These are phyloP conservation scores for Ectobius pallidus DNA, from an alignment of 2,888 invertebrate genomes.

Conservation along the genomic window DNA sequence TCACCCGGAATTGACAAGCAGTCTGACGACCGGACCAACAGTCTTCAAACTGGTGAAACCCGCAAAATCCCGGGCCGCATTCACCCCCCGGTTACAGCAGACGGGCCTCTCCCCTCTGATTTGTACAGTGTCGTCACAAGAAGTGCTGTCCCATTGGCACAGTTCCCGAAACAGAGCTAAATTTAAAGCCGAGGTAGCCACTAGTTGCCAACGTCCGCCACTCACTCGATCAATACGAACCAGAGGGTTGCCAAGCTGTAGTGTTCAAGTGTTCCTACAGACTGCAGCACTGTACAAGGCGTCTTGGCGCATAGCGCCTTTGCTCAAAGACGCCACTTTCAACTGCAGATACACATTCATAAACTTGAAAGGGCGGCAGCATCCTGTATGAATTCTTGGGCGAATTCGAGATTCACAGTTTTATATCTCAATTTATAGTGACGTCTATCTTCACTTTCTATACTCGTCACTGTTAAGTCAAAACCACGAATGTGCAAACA, in stretches of 20 bases:
- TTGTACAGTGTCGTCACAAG: conserved; percentile 3
- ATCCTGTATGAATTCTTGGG: too few relatives aligned
- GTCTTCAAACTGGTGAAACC: conserved; percentile 29
- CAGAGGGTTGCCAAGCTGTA: neutral
- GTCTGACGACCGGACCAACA: conserved; percentile 21
- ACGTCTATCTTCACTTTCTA: too few relatives aligned
- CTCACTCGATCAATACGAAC: conserved; percentile 31
- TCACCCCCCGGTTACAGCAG: conserved; percentile 14
- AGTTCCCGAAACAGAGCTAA: conserved; percentile 40
- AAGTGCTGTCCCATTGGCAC: conserved; percentile 39
- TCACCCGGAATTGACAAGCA: conserved; percentile 16
- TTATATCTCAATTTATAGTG: too few relatives aligned
- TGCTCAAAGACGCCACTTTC: too few relatives aligned
- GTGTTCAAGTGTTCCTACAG: conserved; percentile 8
- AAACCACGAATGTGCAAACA: too few relatives aligned
- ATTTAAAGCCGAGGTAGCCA: conserved; percentile 40
- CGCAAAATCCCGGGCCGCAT: conserved; percentile 24
- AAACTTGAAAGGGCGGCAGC: too few relatives aligned
- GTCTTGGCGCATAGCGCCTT: conserved; percentile 45
- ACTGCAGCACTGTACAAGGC: conserved; percentile 16
- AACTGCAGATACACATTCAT: too few relatives aligned
- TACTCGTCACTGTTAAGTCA: too few relatives aligned
- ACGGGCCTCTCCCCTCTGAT: neutral
- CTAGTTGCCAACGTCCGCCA: conserved; percentile 19
- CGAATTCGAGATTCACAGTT: too few relatives aligned